These are phyloP conservation scores for Rhincodon typus DNA, from an alignment of 2,797 vertebrate genomes.

Conservation along the genomic window DNA sequence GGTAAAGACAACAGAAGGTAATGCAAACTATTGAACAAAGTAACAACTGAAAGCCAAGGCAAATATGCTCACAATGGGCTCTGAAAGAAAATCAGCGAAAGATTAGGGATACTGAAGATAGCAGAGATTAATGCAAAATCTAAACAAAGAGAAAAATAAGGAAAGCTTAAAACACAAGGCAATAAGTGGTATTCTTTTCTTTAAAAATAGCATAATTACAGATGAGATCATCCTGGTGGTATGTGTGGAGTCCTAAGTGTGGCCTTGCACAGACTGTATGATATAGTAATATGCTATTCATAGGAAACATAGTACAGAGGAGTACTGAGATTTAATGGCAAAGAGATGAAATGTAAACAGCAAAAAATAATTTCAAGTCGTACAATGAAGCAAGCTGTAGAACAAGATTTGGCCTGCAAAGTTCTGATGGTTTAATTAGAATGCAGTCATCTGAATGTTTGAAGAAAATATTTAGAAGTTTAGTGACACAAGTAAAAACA, in stretches of 20 bases:
- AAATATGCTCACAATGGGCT: neutral
- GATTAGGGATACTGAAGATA: neutral
- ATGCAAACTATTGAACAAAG: neutral
- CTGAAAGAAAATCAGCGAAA: neutral
- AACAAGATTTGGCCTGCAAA: neutral
- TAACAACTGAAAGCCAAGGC: neutral
- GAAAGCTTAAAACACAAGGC: neutral
- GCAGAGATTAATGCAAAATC: neutral
- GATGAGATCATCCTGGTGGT: neutral
- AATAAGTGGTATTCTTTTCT: neutral
- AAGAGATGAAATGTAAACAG: neutral
- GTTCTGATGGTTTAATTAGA: neutral
- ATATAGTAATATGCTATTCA: neutral
- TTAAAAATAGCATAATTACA: neutral
- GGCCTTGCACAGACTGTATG: neutral
- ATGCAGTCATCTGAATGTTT: neutral
- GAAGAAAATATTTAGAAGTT: neutral
- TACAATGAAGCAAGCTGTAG: neutral
- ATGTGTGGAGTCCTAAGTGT: neutral
- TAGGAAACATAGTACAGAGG: neutral
- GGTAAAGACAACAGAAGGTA: neutral
- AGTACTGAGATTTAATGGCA: neutral
- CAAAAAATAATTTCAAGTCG: too few relatives aligned
- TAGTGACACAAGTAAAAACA: neutral
- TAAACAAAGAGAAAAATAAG: neutral